These are phyloP conservation scores for Natator depressus DNA, from an alignment of 2,113 vertebrate species.

Conservation along the genomic window DNA sequence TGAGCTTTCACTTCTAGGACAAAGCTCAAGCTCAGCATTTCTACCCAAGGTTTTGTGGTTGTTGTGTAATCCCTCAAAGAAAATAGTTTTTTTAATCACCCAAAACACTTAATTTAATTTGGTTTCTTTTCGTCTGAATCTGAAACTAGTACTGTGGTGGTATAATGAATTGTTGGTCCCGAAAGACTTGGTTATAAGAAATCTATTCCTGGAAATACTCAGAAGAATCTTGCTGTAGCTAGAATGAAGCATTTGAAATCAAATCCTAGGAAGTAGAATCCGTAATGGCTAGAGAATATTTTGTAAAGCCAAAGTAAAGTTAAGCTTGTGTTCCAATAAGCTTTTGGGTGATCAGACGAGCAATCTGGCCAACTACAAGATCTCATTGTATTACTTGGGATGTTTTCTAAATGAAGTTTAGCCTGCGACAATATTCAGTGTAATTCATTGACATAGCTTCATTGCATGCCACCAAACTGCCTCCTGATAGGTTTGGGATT, in stretches of 20 bases:
- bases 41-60: not conserved
- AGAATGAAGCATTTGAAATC: not conserved
- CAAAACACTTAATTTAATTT: not conserved
- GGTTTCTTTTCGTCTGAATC: not conserved
- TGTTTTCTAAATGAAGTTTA: not conserved
- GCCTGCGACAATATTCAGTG: not conserved
- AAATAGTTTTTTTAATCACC: not conserved
- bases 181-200: not conserved
- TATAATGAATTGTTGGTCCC: not conserved
- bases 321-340: not conserved
- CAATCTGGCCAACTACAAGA: not conserved
- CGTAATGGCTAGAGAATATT: not conserved
- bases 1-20: slow-evolving; percentile 31
- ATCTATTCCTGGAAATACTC: not conserved
- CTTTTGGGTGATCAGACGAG: not conserved
- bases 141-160: not conserved
- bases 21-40: slow-evolving; percentile 2
- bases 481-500: not conserved
- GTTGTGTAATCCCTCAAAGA: not conserved
- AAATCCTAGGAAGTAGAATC: not conserved
- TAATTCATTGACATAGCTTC: not conserved
- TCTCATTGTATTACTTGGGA: not conserved
- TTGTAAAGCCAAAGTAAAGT: not conserved
- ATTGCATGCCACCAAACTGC: not conserved
- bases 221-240: not conserved